Conservation (phyloP, 2,113 vertebrate genomes). For the Heterochromis multidens region DNA sequence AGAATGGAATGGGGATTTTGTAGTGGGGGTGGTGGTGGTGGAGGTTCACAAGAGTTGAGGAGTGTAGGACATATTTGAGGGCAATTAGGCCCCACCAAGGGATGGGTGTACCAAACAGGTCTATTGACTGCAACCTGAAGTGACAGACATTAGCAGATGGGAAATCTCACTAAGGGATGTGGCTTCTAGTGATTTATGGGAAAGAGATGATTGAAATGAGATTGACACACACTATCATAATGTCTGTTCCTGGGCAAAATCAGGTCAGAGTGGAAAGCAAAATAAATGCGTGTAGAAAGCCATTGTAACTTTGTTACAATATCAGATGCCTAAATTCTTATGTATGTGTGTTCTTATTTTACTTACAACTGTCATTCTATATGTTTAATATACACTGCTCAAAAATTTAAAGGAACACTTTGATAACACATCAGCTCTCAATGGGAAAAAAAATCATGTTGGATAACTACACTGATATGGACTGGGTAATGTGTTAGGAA, state of each 20-base stretch:
- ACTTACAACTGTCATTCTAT: neutral
- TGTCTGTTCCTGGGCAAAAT: slow-evolving; percentile 58
- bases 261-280: slow-evolving; percentile 22
- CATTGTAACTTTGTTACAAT: neutral
- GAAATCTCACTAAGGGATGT: slow-evolving; percentile 57
- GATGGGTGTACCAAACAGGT: slow-evolving; percentile 53
- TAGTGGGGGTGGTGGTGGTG: neutral
- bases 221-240: slow-evolving; percentile 67
- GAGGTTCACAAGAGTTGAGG: slow-evolving; percentile 31
- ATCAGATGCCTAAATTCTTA: neutral
- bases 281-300: slow-evolving; percentile 6
- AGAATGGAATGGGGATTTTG: slow-evolving; percentile 65
- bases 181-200: slow-evolving; percentile 51
- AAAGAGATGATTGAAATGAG: slow-evolving; percentile 65
- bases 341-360: neutral
- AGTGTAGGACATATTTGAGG: slow-evolving; percentile 57
- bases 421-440: neutral
- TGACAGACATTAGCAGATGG: slow-evolving; percentile 58
- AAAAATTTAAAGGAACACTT: neutral
- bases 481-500: neutral
- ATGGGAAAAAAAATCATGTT: neutral
- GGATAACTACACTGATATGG: neutral
- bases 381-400: neutral
- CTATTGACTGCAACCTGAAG: slow-evolving; percentile 70
- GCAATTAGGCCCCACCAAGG: slow-evolving; percentile 71